These are phyloP conservation scores for Mesorhabditis sp. DNA, from an alignment of 2,888 invertebrate species.

Conservation along the genomic window DNA sequence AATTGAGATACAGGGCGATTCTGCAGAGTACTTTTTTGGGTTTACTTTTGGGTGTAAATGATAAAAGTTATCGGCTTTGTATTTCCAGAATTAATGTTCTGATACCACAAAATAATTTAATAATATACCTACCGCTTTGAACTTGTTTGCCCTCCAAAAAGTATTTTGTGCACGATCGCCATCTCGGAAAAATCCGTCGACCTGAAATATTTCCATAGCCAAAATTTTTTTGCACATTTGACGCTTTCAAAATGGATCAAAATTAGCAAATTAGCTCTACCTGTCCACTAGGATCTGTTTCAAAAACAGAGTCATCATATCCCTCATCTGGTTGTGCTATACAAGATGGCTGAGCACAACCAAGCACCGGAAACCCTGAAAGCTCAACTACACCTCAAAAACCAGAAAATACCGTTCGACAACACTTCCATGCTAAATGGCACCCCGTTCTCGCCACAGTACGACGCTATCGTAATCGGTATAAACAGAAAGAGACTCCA, in stretches of 20 bases:
- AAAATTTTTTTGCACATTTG: background rate
- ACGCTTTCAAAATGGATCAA: background rate
- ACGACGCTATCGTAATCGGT: constrained; percentile 28
- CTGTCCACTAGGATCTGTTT: constrained; percentile 44
- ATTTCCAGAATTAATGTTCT: background rate
- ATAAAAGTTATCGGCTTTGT: too few relatives aligned
- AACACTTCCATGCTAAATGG: constrained; percentile 53
- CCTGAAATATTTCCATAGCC: constrained; percentile 8
- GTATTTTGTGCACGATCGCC: constrained; percentile 48
- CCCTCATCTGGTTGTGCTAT: constrained; percentile 45
- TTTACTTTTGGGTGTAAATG: too few relatives aligned
- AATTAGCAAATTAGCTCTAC: background rate
- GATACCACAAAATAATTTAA: background rate
- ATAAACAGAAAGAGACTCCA: background rate
- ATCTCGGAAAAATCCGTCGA: constrained; percentile 53
- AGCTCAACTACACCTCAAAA: background rate
- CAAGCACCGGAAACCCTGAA: constrained; percentile 44
- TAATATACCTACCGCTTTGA: constrained; percentile 41
- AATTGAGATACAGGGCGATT: too few relatives aligned
- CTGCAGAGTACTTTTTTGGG: too few relatives aligned
- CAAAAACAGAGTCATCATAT: constrained; percentile 48
- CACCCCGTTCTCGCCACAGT: constrained; percentile 51
- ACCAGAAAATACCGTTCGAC: constrained; percentile 26
- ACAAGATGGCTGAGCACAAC: constrained; percentile 56
- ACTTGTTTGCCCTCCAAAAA: constrained; percentile 40